Conservation (phyloP, 2,113 vertebrate genomes). For the Geothlypis trichas region DNA sequence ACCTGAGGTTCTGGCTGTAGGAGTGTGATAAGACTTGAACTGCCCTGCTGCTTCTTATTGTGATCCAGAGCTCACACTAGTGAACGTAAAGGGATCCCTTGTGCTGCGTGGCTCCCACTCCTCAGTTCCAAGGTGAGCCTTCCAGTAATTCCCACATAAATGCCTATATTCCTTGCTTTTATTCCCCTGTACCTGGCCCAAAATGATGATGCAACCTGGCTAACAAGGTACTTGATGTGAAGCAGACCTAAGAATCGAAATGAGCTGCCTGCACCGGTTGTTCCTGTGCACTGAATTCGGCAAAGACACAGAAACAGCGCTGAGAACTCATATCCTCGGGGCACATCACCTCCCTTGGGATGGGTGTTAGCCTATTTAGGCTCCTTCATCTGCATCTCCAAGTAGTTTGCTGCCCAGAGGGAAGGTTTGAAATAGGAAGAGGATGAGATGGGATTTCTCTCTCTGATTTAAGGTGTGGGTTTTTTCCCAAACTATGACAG, state of each 20-base stretch:
- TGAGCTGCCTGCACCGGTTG: fast-evolving
- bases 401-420: neutral
- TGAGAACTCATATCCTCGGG: fast-evolving
- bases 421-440: neutral
- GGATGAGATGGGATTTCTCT: too few species aligned
- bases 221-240: neutral
- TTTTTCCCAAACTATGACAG: fast-evolving
- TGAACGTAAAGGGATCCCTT: neutral
- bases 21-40: neutral
- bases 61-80: neutral
- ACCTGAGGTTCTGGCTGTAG: fast-evolving
- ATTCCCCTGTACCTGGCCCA: neutral
- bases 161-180: fast-evolving
- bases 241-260: neutral
- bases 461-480: neutral
- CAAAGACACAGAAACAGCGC: fast-evolving
- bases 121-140: neutral
- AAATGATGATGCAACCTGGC: neutral
- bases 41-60: neutral
- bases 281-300: neutral
- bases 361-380: neutral
- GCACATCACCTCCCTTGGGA: fast-evolving
- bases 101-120: neutral
- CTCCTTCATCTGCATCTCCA: neutral
- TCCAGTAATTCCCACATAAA: neutral